Evolutionary conservation across 1,140 invertebrate genomes (phyloP).

Genomic region (Procambarus virginalis): DNA sequence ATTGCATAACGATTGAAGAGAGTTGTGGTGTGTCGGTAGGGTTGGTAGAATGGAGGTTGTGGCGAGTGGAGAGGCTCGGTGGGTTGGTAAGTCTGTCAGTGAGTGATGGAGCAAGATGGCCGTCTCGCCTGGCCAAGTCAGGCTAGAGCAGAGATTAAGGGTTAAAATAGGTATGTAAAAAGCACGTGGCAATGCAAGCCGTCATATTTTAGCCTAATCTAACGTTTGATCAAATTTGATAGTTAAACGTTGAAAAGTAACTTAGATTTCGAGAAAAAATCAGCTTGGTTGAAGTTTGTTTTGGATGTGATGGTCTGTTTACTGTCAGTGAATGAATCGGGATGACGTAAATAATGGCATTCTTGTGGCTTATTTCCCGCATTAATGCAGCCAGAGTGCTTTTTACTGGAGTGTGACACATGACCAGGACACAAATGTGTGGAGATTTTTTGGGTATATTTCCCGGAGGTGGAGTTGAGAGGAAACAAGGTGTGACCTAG

Average conservation of each 20-base stretch:
- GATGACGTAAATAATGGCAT: slow-evolving; percentile 28
- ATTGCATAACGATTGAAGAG: too few species aligned
- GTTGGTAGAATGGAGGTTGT: too few species aligned
- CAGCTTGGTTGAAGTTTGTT: slow-evolving; percentile 31
- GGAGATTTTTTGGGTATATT: background rate
- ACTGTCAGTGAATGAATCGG: slow-evolving; percentile 42
- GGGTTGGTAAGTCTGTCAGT: background rate
- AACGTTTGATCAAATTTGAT: background rate
- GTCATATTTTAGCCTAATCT: background rate
- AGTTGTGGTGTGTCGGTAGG: too few species aligned
- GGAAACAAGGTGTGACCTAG: slow-evolving; percentile 25
- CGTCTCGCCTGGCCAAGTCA: slow-evolving; percentile 62
- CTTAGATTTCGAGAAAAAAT: background rate
- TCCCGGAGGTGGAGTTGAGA: background rate
- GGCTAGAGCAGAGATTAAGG: slow-evolving; percentile 70
- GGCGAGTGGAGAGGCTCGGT: too few species aligned
- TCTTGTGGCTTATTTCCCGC: too few species aligned
- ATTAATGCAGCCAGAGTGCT: background rate
- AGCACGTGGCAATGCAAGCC: background rate
- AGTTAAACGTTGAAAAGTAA: background rate
- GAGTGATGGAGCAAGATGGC: slow-evolving; percentile 68
- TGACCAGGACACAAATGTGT: background rate
- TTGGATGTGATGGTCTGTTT: slow-evolving; percentile 46
- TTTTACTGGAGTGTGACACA: background rate
- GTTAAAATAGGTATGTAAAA: slow-evolving; percentile 70